Evolutionary conservation across 2,888 invertebrate genomes (phyloP), one percentile per base, ranked within the genome.

Genomic region (Heteromurus nitidus): DNA sequence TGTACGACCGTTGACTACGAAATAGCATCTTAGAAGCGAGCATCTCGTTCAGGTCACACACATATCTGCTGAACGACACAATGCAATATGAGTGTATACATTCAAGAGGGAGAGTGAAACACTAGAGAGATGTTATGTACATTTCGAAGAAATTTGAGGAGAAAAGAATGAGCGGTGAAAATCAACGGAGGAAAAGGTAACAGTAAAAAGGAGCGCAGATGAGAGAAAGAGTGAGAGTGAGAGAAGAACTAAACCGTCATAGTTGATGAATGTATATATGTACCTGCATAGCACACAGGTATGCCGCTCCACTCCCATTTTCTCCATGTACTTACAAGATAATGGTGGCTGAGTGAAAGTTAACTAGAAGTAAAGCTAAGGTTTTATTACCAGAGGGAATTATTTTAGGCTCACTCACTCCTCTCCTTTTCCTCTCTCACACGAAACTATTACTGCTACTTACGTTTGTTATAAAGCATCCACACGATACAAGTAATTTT

Each of bases 341-440:
- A 76, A 76, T 76, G 68, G 76, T 53, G 60, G 76, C 53, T 70
- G 69, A 77, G 77, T 77, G 77, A 79, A 79, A 70, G 79, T 79
- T 72, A 79, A 79, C 72, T 72, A 70, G 77, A 70, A 77, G 62
- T 70, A 77, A 77, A 70, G 77, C 70, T 79, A 79, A 72, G 72
- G 79, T 79, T 79, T 79, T 79, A 79, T 79, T 79, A 72, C 77
- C 77, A 70, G 24, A 69, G 77, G 77, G 77, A 77, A 79, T 79
- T 79, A 79, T 79, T 79, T 79, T 72, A 72, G 79, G 64, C 79
- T 79, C 65, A 47, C 65, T 68, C 28, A 69, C 77, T 69, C 75
- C 55, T 76, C 44, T 64, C 50, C 30, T 47, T 24, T 60, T 72
- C 72, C 31, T 58, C 31, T 16, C 69, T 16, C 60, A 7, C 28